Evolutionary conservation across 2,888 invertebrate species (phyloP), one percentile per base, ranked within the genome.

Genomic region (Orchesellides sinensis): DNA sequence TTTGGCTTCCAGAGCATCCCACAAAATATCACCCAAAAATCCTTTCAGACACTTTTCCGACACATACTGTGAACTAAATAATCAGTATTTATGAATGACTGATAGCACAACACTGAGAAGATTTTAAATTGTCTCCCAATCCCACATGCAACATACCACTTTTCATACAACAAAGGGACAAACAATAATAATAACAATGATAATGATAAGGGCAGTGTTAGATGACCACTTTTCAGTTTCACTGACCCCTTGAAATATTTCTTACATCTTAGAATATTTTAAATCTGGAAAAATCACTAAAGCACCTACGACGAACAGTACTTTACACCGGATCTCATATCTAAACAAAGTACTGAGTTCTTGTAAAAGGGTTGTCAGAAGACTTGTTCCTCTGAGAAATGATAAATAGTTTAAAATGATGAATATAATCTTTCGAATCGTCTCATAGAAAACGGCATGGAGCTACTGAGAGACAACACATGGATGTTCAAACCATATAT

Each of bases 281-380:
- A n/a, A n/a, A n/a, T n/a, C n/a, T n/a, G n/a, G n/a, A n/a, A n/a
- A n/a, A n/a, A n/a, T n/a, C n/a, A n/a, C n/a, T n/a, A n/a, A n/a
- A n/a, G n/a, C n/a, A n/a, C n/a, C n/a, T n/a, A n/a, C n/a, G 35
- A 35, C 8, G 35, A 35, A 12, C 12, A 35, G 10, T 25, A 14
- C 2, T 59, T 35, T 63, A 35, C 63, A n/a, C 12, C 59, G 23
- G 23, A 54, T 70, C 68, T 32, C 40, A 49, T 69, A 27, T 35
- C n/a, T 25, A 59, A 59, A 35, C 61, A 65, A 74, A 45, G 74
- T 52, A 65, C 40, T 65, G 17, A 74, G 23, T 52, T 45, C 35
- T 21, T 74, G 65, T 74, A 65, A 74, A 65, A 74, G 65, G 65
- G 74, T 54, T 74, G 65, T 23, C 29, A 59, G 45, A 40, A 32